Conservation (phyloP, 2,888 invertebrate species). For the Caenorhabditis parvicauda region DNA sequence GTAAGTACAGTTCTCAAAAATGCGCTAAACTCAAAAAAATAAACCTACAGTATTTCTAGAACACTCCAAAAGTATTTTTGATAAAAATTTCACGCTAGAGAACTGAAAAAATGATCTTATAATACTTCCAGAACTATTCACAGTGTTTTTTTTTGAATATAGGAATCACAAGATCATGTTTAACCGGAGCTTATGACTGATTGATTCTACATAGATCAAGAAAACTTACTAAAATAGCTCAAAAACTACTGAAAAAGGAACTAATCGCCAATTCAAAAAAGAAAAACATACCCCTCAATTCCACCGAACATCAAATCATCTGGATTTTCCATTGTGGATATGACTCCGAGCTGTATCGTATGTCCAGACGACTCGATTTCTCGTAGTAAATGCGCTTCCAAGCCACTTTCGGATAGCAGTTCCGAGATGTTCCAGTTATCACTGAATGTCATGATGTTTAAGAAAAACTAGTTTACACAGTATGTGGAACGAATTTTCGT, state of each 20-base stretch:
- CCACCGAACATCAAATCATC: constrained; percentile 49
- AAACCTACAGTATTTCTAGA: not conserved
- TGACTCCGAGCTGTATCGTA: constrained; percentile 21
- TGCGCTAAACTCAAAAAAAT: no score
- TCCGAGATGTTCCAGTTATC: constrained; percentile 37
- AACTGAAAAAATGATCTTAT: no score
- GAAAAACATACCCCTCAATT: constrained; percentile 48
- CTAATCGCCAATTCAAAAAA: not conserved
- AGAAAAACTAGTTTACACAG: no score
- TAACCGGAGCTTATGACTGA: no score
- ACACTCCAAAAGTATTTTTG: not conserved
- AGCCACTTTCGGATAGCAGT: constrained; percentile 3
- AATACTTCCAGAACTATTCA: no score
- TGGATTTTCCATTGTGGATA: no score
- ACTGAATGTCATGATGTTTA: constrained; percentile 34
- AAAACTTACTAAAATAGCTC: no score
- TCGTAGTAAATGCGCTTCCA: constrained; percentile 7
- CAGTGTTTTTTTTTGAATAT: no score
- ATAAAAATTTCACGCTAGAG: constrained; percentile 4
- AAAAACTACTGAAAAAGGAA: no score
- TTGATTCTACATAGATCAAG: no score
- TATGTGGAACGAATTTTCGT: not conserved
- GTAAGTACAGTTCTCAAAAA: no score
- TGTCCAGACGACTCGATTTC: constrained; percentile 10
- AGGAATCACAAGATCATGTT: no score